These are phyloP conservation scores for Drosophila prolongata DNA, from an alignment of 2,888 invertebrate species.

Conservation along the genomic window DNA sequence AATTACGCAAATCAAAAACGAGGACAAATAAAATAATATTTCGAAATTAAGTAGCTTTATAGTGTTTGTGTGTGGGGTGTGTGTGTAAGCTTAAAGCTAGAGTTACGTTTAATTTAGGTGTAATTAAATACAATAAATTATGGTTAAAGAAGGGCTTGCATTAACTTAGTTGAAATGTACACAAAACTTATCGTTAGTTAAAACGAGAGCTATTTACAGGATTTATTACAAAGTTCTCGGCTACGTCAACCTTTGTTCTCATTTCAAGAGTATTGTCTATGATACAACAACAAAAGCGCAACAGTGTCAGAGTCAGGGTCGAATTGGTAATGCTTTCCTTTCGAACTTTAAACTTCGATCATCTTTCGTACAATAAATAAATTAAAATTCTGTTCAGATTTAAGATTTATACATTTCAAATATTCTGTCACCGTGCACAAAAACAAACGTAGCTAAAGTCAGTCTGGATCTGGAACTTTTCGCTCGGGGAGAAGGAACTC, in stretches of 20 bases:
- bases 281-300: conserved; percentile 78
- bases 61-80: conserved; percentile 26
- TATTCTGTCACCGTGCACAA: conserved; percentile 69
- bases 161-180: conserved; percentile 73
- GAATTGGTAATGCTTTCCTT: conserved; percentile 41
- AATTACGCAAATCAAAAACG: conserved; percentile 49
- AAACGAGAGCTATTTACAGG: conserved; percentile 53
- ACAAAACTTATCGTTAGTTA: conserved; percentile 68
- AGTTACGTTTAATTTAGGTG: conserved; percentile 49
- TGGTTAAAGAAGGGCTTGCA: conserved; percentile 53
- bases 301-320: conserved; percentile 77
- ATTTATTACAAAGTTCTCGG: conserved; percentile 67
- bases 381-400: conserved; percentile 54
- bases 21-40: conserved; percentile 62
- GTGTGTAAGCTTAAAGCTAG: conserved; percentile 51
- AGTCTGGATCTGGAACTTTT: conserved; percentile 49
- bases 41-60: conserved; percentile 65
- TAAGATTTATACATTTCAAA: conserved; percentile 49
- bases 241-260: conserved; percentile 50
- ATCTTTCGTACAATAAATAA: conserved; percentile 41
- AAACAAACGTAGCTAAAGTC: conserved; percentile 41
- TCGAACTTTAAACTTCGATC: conserved; percentile 15
- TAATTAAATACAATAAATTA: conserved; percentile 74
- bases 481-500: conserved; percentile 38
- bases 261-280: conserved; percentile 59